Evolutionary conservation across 2,888 invertebrate species (phyloP).

Genomic region (Morinoia aosen): DNA sequence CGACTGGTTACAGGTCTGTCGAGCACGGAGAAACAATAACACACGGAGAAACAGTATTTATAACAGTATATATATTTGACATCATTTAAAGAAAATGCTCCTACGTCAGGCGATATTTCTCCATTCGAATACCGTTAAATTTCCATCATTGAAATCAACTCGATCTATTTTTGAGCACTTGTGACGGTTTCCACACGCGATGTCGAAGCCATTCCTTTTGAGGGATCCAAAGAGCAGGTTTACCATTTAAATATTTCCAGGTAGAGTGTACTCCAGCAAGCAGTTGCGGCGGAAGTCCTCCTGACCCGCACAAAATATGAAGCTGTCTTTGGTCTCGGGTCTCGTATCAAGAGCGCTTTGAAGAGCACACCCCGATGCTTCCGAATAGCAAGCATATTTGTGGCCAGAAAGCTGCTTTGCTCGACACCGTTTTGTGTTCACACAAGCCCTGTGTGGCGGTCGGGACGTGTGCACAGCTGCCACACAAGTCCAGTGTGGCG

Average conservation of each 20-base stretch:
- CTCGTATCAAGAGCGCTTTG: constrained; percentile 1
- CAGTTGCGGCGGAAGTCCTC: background rate
- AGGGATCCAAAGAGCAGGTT: background rate
- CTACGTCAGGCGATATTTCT: background rate
- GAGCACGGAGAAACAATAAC: too few relatives aligned
- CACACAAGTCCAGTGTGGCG: background rate
- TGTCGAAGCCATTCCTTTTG: background rate
- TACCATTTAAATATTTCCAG: background rate
- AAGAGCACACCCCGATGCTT: background rate
- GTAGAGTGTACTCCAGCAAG: background rate
- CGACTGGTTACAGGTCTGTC: too few relatives aligned
- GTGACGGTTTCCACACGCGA: background rate
- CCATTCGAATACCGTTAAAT: background rate
- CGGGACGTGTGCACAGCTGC: background rate
- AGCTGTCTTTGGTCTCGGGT: background rate
- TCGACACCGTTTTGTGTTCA: background rate
- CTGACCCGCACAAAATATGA: background rate
- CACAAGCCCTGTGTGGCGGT: background rate
- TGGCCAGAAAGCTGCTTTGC: background rate
- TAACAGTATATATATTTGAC: too few relatives aligned
- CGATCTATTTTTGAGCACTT: background rate
- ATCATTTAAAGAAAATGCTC: background rate
- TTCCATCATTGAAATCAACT: background rate
- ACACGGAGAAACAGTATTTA: too few relatives aligned
- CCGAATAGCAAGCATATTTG: constrained; percentile 4